These are phyloP conservation scores for Vespertilio murinus DNA, from an alignment of 2,797 vertebrate species.

Conservation along the genomic window DNA sequence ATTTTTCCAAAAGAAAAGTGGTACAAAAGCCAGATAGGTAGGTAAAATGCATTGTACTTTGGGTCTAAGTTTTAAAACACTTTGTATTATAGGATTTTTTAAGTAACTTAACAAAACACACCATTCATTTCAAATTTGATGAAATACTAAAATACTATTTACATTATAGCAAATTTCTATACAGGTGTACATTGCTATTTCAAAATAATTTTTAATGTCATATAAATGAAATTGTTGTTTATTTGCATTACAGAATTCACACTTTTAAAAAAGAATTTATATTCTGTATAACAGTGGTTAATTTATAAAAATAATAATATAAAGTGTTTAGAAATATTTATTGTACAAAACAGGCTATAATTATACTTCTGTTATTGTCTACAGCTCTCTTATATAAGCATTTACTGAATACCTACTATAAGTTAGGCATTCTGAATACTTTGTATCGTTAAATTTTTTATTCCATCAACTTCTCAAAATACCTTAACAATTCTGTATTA, in stretches of 20 bases:
- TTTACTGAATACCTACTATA: constrained; percentile 14
- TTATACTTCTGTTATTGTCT: constrained; percentile 28
- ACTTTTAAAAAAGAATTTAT: constrained; percentile 32
- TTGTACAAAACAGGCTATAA: constrained; percentile 37
- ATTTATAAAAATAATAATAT: constrained; percentile 34
- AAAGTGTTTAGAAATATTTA: constrained; percentile 28
- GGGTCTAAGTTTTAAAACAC: constrained; percentile 47
- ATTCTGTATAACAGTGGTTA: constrained; percentile 36
- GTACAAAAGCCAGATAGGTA: background rate
- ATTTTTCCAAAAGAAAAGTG: constrained; percentile 39
- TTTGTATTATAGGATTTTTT: constrained; percentile 29
- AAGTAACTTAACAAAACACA: constrained; percentile 44
- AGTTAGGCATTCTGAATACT: background rate
- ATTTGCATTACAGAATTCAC: constrained; percentile 44
- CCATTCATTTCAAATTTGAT: constrained; percentile 40
- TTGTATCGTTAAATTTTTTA: constrained; percentile 29
- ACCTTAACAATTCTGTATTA: constrained; percentile 43
- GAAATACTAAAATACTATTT: constrained; percentile 52
- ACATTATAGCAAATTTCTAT: constrained; percentile 41
- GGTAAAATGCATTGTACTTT: constrained; percentile 42
- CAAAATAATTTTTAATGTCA: constrained; percentile 43
- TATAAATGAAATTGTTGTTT: constrained; percentile 7
- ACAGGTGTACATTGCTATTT: background rate
- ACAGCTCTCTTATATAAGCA: background rate
- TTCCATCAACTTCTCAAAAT: constrained; percentile 49